A percentile compares a stretch with the other conserved stretches of the same genome.
phyloP scores from a whole-genome alignment of 2,888 invertebrate species.

The Chymomyza fuscimana region DNA sequence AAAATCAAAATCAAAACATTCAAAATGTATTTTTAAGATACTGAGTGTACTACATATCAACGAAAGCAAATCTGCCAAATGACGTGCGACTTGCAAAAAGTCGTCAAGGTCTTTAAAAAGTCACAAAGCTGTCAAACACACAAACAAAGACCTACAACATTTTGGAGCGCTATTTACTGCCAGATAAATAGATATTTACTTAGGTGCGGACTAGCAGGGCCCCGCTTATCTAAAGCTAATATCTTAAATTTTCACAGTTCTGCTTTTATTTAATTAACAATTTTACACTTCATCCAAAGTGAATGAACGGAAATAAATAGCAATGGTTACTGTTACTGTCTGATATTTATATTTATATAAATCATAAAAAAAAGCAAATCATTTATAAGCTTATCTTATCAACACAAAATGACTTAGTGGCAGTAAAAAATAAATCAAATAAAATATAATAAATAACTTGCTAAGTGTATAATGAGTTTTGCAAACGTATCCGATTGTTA shows the following conservation, averaged over 20 bases:
- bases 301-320: conserved; percentile 6
- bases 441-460: background rate
- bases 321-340: background rate
- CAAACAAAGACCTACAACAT: background rate
- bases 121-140: background rate
- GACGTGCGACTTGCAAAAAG: background rate
- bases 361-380: background rate
- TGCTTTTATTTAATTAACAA: background rate
- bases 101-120: conserved; percentile 5
- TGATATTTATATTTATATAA: background rate
- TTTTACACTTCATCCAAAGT: background rate
- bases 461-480: background rate
- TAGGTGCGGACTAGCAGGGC: background rate
- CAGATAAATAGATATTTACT: background rate
- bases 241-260: conserved; percentile 1
- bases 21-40: background rate
- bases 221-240: background rate
- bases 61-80: background rate
- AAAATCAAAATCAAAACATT: background rate
- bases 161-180: no score
- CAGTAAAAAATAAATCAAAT: conserved; percentile 5
- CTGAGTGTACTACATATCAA: background rate
- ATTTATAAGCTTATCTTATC: conserved; percentile 1
- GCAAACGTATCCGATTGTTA: background rate
- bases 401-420: background rate